Evolutionary conservation across 2,113 vertebrate genomes (phyloP).

Genomic region (Pteronura brasiliensis): DNA sequence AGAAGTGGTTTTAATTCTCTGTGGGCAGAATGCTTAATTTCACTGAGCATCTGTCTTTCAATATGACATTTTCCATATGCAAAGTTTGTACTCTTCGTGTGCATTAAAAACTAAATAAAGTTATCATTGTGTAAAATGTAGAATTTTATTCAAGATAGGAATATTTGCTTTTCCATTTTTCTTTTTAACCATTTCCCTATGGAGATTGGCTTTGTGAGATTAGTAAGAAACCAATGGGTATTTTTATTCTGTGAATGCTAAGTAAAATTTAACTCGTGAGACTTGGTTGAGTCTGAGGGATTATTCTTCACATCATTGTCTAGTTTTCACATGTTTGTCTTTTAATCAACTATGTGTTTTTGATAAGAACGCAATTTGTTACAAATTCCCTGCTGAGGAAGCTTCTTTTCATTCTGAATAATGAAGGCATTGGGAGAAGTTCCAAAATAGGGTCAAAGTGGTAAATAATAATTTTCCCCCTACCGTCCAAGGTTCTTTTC

Average conservation of each 20-base stretch:
- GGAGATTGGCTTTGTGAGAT: not conserved
- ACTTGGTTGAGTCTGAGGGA: not conserved
- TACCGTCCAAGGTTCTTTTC: not conserved
- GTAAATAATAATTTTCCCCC: not conserved
- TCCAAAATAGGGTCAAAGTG: not conserved
- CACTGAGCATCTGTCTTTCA: not conserved
- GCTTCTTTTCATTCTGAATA: not conserved
- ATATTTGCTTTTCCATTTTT: not conserved
- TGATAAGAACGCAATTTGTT: not conserved
- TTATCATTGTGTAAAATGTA: not conserved
- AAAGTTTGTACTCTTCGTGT: not conserved
- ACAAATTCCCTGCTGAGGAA: not conserved
- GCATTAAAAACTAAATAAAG: not conserved
- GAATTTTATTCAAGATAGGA: not conserved
- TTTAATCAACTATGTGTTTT: not conserved
- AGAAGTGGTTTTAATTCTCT: not conserved
- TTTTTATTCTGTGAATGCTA: not conserved
- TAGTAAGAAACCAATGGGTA: not conserved
- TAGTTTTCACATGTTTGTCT: not conserved
- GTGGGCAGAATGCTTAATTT: slow-evolving; percentile 6
- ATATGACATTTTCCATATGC: not conserved
- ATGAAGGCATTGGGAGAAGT: not conserved
- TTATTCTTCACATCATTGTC: not conserved
- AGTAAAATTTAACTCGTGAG: not conserved
- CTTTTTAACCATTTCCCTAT: not conserved